Evolutionary conservation across 2,113 vertebrate genomes (phyloP).

Genomic region (Tinamus guttatus): DNA sequence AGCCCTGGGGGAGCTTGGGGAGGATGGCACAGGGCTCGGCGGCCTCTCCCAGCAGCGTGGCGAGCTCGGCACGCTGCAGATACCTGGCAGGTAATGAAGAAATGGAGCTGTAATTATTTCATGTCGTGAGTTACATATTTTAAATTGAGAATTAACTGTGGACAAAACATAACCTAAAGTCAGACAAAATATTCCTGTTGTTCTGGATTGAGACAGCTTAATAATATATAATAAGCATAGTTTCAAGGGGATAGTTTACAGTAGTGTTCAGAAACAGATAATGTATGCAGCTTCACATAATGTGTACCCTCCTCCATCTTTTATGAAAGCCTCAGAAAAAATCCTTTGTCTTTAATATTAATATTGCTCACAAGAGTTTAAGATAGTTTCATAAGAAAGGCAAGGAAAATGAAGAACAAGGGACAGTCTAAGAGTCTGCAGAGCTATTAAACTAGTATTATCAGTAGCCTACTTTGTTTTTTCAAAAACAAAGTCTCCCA

Average conservation of each 20-base stretch:
- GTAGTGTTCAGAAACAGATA: neutral
- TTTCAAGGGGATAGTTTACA: neutral
- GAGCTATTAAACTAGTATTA: neutral
- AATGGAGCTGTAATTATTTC: neutral
- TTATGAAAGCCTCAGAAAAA: neutral
- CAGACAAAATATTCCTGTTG: neutral
- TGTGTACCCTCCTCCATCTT: neutral
- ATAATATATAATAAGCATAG: neutral
- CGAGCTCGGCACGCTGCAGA: neutral
- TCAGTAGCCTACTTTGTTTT: neutral
- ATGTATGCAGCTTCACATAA: neutral
- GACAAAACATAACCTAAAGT: neutral
- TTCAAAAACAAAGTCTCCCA: neutral
- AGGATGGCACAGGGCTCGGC: rapidly evolving
- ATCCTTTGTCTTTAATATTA: neutral
- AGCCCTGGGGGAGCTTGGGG: no score
- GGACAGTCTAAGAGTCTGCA: neutral
- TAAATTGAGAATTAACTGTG: neutral
- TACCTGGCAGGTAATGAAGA: neutral
- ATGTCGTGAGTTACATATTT: neutral
- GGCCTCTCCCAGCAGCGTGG: neutral
- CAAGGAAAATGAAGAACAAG: neutral
- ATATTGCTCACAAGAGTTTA: neutral
- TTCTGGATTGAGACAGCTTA: neutral
- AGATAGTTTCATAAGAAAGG: neutral